Evolutionary conservation across 2,113 vertebrate genomes (phyloP).

Genomic region (Polypterus bichir): DNA sequence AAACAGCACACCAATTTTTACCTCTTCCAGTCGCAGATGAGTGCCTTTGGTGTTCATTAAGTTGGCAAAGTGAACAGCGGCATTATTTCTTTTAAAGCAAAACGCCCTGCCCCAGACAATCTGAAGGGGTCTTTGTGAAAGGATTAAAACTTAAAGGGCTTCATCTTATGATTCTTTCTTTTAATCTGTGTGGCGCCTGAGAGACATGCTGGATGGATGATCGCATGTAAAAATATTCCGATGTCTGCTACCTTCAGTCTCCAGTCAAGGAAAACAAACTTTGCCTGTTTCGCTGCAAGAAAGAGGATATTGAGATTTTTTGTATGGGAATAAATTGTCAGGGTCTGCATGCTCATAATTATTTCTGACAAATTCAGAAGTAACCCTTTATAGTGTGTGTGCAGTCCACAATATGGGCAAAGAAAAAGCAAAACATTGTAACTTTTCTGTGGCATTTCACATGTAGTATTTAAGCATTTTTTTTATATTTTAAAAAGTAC

Average conservation of each 20-base stretch:
- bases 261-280: constrained; percentile 64
- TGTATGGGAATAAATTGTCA: constrained; percentile 58
- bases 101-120: constrained; percentile 69
- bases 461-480: too few species aligned
- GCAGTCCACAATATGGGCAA: too few species aligned
- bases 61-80: constrained; percentile 58
- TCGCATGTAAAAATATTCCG: constrained; percentile 80
- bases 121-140: constrained; percentile 85
- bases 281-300: constrained; percentile 64
- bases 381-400: constrained; percentile 36
- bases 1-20: too few species aligned
- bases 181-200: constrained; percentile 88
- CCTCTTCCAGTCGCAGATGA: not conserved
- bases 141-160: constrained; percentile 88
- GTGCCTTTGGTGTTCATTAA: constrained; percentile 49
- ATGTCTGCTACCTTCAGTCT: constrained; percentile 70
- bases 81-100: constrained; percentile 57
- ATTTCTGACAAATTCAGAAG: constrained; percentile 66
- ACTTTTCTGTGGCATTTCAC: too few species aligned
- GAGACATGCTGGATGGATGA: constrained; percentile 76
- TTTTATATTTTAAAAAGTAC: too few species aligned
- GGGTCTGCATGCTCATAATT: constrained; percentile 57
- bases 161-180: constrained; percentile 84
- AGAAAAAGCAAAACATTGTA: too few species aligned
- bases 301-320: constrained; percentile 59